Base-by-base conservation (phyloP, 2,797 vertebrate species). In the Molossus molossus region DNA sequence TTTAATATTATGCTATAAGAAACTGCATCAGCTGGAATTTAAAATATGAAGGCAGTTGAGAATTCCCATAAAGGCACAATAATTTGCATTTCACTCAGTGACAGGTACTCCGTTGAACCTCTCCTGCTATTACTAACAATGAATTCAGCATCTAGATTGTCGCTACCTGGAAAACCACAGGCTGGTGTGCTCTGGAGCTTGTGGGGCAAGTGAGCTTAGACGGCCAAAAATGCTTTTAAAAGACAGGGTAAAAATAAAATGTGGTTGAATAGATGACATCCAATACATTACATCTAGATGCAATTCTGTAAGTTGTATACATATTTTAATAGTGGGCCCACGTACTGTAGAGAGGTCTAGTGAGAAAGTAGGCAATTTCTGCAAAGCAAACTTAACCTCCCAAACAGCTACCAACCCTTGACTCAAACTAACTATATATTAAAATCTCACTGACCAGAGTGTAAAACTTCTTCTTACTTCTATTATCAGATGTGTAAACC, bases 141-240 rank as follows among this genome's bases (percentile, higher is more conserved):
- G 60, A 93, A 92, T 79, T 81, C 53, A 37, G 62, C 60, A 87
- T 57, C 45, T 18, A 53, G 48, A 57, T 53, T 84, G 33, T 33
- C 33, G 37, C 33, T 64, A 62, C 48, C 75, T 96, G 88, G 37
- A 9, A 94, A 94, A 70, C 6, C n/a, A 29, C 25, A 76, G 29
- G 6, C 40, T 73, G 17, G 3, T 20, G 1, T 87, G 40, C 40
- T 81, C n/a, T 72, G 65, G n/a, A 58, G 50, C 48, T 77, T 75
- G 37, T 48, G n/a, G 73, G n/a, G 17, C 82, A 92, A 82, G 84
- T 88, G 45, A 89, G n/a, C 6, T 89, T 12, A 8, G 33, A 67
- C 65, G 94, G 96, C 90, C 96, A 97, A 96, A 96, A 97, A 89
- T 76, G 92, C 90, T 97, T 97, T 97, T 97, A 95, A 96, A 97